phyloP scores from a whole-genome alignment of 2,797 vertebrate genomes.

The Coendou prehensilis region DNA sequence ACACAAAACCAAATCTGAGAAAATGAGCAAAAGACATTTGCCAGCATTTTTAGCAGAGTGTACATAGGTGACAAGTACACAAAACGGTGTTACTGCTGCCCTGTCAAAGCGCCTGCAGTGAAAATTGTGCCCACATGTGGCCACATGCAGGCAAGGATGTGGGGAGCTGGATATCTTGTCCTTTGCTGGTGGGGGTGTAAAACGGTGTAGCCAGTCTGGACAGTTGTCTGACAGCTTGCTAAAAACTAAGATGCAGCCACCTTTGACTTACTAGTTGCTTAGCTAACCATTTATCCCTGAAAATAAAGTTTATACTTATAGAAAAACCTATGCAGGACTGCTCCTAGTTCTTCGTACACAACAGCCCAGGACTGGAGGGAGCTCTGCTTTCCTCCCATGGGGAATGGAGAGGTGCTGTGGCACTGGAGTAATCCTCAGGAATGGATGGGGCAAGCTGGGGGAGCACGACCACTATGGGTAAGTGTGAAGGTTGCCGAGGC shows the following conservation, averaged over 20 bases:
- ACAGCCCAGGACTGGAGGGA: not conserved
- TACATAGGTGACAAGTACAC: not conserved
- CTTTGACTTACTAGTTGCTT: not conserved
- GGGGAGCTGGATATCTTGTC: not conserved
- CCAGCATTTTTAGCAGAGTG: not conserved
- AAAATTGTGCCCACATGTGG: not conserved
- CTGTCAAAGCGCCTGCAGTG: rapidly evolving
- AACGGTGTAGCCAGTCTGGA: not conserved
- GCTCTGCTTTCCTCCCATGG: not conserved
- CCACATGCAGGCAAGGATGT: too few species aligned
- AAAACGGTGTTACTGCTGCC: rapidly evolving
- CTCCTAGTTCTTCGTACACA: not conserved
- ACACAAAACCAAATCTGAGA: not conserved
- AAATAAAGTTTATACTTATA: not conserved
- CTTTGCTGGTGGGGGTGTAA: not conserved
- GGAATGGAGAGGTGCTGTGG: too few species aligned
- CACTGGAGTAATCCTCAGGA: not conserved
- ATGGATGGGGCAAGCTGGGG: not conserved
- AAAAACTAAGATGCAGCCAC: not conserved
- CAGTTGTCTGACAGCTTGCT: not conserved
- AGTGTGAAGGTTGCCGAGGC: not conserved
- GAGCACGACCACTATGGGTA: not conserved
- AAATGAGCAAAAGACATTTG: not conserved
- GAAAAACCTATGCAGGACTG: not conserved
- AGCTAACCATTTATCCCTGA: not conserved